Percentiles rank a stretch among this genome's conserved stretches.
Conservation (phyloP, 1,140 invertebrate genomes). For the Ips nitidus region DNA sequence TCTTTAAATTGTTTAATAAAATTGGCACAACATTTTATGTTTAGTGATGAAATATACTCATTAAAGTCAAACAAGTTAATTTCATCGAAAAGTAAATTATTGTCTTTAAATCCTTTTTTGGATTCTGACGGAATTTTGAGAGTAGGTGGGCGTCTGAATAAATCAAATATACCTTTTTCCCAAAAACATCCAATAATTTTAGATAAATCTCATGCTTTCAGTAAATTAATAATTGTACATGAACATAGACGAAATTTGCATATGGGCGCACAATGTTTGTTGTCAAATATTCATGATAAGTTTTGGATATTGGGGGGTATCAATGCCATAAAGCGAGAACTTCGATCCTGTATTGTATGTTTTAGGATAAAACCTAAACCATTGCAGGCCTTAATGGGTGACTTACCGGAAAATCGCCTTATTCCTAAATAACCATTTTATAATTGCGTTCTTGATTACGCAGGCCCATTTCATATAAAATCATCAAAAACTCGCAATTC, state of each 20-base stretch:
- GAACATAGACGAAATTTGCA: conserved; percentile 40
- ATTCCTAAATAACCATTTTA: conserved; percentile 45
- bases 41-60: too few relatives aligned
- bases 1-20: too few relatives aligned
- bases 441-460: conserved; percentile 44
- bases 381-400: conserved; percentile 43
- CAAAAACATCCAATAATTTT: conserved; percentile 22
- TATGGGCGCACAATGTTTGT: conserved; percentile 38
- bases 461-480: conserved; percentile 45
- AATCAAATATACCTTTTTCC: neutral
- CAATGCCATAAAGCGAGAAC: conserved; percentile 30
- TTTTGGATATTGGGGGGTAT: conserved; percentile 40
- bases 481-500: conserved; percentile 21
- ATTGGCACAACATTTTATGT: too few relatives aligned
- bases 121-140: neutral
- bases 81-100: too few relatives aligned
- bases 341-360: conserved; percentile 1
- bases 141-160: neutral
- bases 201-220: neutral
- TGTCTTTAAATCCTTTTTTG: too few relatives aligned
- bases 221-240: conserved; percentile 30
- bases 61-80: too few relatives aligned
- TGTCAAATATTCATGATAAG: conserved; percentile 30
- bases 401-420: conserved; percentile 45
- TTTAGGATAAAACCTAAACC: conserved; percentile 8